Evolutionary conservation across 1,140 invertebrate species (phyloP).

Genomic region (Colletes latitarsis): DNA sequence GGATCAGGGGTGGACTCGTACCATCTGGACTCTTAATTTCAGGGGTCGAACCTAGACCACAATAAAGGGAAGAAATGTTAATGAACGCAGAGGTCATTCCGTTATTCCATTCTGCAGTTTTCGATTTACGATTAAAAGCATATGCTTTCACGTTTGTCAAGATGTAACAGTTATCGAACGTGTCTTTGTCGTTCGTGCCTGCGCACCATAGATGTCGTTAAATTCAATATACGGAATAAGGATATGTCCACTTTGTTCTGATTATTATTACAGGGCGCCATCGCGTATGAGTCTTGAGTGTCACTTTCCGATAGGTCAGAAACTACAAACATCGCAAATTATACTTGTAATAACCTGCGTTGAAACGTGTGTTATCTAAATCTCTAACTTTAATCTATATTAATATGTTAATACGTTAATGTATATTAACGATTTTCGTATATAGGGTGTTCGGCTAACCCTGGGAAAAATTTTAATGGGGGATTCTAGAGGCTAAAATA

Average conservation of each 20-base stretch:
- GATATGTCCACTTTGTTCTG: too few species aligned
- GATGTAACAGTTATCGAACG: too few species aligned
- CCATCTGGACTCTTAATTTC: conserved; percentile 37
- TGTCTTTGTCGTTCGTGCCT: too few species aligned
- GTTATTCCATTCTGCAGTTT: neutral
- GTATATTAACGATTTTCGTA: too few species aligned
- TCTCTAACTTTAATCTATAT: neutral
- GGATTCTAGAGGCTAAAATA: too few species aligned
- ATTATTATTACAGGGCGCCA: neutral
- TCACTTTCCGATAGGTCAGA: neutral
- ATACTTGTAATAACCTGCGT: neutral
- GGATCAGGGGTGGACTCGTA: conserved; percentile 18
- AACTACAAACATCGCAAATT: neutral
- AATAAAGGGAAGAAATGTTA: conserved; percentile 19
- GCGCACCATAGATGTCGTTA: too few species aligned
- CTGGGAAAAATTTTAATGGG: too few species aligned
- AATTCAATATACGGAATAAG: too few species aligned
- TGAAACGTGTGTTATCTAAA: neutral
- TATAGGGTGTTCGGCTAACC: too few species aligned
- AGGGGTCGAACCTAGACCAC: neutral
- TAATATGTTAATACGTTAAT: too few species aligned
- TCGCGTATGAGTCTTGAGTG: neutral
- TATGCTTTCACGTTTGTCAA: neutral
- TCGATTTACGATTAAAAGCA: neutral
- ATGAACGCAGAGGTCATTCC: conserved; percentile 13